These are phyloP conservation scores for Meriones unguiculatus DNA, from an alignment of 2,113 vertebrate genomes.

Conservation along the genomic window DNA sequence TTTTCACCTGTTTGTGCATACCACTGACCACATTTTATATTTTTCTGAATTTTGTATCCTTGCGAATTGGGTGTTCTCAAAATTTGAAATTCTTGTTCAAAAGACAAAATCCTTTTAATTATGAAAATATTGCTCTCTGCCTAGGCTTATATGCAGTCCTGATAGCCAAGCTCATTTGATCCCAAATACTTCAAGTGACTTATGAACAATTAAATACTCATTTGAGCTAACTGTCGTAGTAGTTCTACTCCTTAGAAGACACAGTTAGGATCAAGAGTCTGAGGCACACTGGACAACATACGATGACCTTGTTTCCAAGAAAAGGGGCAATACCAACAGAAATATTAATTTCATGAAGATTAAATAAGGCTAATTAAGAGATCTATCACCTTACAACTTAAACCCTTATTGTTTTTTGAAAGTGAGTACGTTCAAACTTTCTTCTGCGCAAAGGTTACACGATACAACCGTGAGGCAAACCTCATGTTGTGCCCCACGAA, in stretches of 20 bases:
- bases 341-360: background rate
- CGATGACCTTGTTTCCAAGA: background rate
- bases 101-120: background rate
- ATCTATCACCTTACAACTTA: background rate
- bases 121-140: background rate
- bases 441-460: background rate
- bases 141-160: background rate
- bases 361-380: background rate
- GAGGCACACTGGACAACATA: background rate
- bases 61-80: background rate
- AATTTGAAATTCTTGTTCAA: background rate
- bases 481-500: background rate
- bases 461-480: background rate
- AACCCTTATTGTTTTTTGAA: background rate
- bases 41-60: background rate
- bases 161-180: background rate
- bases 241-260: background rate
- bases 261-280: background rate
- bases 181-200: background rate
- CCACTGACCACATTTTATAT: background rate
- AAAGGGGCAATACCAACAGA: background rate
- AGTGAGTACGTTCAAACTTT: background rate
- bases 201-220: background rate
- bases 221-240: background rate
- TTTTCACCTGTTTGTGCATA: background rate